Conservation (phyloP, 2,113 vertebrate genomes). For the Paracanthobrama guichenoti region DNA sequence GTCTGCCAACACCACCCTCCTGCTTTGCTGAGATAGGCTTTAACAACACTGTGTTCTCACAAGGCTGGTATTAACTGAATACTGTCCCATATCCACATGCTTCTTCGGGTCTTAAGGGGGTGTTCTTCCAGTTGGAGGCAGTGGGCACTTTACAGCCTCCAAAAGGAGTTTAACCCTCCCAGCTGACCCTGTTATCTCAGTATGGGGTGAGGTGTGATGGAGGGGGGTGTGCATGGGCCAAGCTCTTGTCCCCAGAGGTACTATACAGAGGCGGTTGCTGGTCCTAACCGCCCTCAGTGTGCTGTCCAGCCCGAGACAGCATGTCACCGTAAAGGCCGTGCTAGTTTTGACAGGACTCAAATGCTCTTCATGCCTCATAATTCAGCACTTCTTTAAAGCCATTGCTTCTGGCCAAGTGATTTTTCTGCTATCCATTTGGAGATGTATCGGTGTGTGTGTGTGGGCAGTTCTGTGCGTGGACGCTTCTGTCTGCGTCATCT, state of each 20-base stretch:
- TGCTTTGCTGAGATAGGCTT: slow-evolving; percentile 30
- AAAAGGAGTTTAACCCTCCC: slow-evolving; percentile 28
- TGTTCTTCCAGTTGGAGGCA: slow-evolving; percentile 7
- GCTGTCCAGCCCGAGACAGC: slow-evolving; percentile 9
- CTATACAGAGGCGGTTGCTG: slow-evolving; percentile 26
- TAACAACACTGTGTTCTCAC: slow-evolving; percentile 5
- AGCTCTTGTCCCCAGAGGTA: slow-evolving; percentile 26
- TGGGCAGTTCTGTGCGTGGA: neutral
- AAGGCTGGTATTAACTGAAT: slow-evolving; percentile 20
- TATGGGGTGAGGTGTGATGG: slow-evolving; percentile 7
- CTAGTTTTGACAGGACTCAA: slow-evolving; percentile 49
- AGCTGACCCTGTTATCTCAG: slow-evolving; percentile 36
- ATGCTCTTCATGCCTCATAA: slow-evolving; percentile 38
- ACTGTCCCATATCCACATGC: neutral
- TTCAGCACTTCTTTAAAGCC: slow-evolving; percentile 23
- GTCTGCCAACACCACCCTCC: slow-evolving; percentile 36
- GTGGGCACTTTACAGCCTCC: neutral
- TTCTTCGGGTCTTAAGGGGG: neutral
- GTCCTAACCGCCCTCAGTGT: neutral
- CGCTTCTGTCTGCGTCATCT: slow-evolving; percentile 6
- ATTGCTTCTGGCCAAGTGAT: slow-evolving; percentile 13
- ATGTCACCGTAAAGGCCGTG: slow-evolving; percentile 42
- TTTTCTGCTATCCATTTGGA: slow-evolving; percentile 4
- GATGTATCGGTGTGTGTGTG: slow-evolving; percentile 14
- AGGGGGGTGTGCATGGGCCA: neutral